Base-by-base conservation (phyloP, 1,140 invertebrate species). In the Trypoxylus dichotomus region DNA sequence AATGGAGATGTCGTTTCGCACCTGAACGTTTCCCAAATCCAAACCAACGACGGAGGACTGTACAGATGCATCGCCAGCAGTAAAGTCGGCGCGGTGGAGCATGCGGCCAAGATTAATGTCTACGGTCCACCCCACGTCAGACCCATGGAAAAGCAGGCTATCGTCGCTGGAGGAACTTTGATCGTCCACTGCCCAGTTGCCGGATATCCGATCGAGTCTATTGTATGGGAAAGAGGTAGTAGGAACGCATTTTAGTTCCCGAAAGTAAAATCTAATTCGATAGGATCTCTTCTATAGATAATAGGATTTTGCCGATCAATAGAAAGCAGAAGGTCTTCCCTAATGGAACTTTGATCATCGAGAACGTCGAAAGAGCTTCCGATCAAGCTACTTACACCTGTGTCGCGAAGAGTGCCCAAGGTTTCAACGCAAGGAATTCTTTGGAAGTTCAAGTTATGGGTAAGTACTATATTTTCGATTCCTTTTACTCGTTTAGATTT, bases 351-450 rank as follows among this genome's bases (percentile, higher is more conserved):
- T 90, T 99, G 0, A 95, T 97, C 74, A 96, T 99, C 81, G 93
- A 96, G 85, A 96, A 97, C 85, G 95, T 98, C 1, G 96, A 98
- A 86, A 90, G 96, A 32, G 90, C 91, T 80, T 94, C 94, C 76
- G 97, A 99, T 87, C 95, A 97, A 85, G 97, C 97, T 1, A 94
- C 93, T 1, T 98, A 98, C 87, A 96, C 94, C 0, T 99, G 97
- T 86, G 94, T 97, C 6, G 97, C 96, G 8, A 93, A 93, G 83
- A 97, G 96, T 86, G 90, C 93, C 71, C 95, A 97, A 86, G 95
- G 95, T 60, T 96, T 96, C 87, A 95, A 92, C 79, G 95, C 95
- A 32, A 90, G 94, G 80, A 93, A 94, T 83, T 94, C 92, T 75
- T 89, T 98, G 10, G 95, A 96, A 90, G 93, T 99, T 71, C 94